Evolutionary conservation across 1,140 invertebrate genomes (phyloP).

Genomic region (Zeugodacus cucurbitae): DNA sequence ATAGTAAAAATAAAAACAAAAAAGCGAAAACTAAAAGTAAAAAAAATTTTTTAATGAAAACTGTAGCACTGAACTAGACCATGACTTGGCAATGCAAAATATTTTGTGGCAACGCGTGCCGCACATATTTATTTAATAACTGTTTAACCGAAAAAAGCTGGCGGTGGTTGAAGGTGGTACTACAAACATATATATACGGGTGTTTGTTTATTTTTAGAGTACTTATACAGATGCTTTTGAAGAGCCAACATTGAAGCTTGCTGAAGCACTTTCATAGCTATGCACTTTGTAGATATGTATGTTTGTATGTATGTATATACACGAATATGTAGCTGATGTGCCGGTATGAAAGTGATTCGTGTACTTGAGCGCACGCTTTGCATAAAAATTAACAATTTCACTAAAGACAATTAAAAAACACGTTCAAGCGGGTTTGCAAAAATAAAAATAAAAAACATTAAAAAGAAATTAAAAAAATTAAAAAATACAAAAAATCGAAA

Average conservation of each 20-base stretch:
- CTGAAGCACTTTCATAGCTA: constrained; percentile 11
- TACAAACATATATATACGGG: too few species aligned
- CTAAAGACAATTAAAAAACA: background rate
- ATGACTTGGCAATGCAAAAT: constrained; percentile 29
- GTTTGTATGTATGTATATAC: too few species aligned
- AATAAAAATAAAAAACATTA: background rate
- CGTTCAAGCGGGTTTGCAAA: background rate
- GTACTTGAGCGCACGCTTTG: background rate
- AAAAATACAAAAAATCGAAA: too few species aligned
- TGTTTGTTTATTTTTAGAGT: too few species aligned
- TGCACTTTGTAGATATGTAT: background rate
- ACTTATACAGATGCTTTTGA: background rate
- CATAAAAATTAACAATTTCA: background rate
- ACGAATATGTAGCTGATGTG: too few species aligned
- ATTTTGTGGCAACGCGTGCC: constrained; percentile 18
- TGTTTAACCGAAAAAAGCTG: background rate
- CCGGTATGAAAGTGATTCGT: background rate
- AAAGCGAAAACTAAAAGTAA: background rate
- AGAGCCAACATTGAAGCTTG: background rate
- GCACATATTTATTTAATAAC: constrained; percentile 27
- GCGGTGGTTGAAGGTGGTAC: background rate
- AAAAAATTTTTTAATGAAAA: background rate
- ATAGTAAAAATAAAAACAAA: background rate
- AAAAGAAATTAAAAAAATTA: background rate
- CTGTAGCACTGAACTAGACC: constrained; percentile 35